Evolutionary conservation across 2,113 vertebrate species (phyloP).

Genomic region (Acanthisitta chloris): DNA sequence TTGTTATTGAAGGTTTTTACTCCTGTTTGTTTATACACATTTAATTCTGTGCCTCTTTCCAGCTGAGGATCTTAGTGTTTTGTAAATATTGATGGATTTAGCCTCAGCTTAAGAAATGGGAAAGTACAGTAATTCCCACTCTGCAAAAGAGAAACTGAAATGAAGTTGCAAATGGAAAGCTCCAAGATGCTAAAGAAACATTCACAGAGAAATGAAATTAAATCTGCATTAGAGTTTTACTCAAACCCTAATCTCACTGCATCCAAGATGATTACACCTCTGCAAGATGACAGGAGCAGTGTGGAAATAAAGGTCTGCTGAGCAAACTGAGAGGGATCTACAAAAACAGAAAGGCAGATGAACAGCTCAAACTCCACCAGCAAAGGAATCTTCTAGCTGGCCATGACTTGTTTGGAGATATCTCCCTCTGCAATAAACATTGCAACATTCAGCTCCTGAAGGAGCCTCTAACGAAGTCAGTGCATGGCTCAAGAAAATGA

Average conservation of each 20-base stretch:
- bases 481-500: background rate
- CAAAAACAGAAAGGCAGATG: background rate
- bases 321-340: background rate
- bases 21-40: background rate
- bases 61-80: background rate
- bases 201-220: background rate
- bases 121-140: constrained; percentile 3
- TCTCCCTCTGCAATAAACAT: background rate
- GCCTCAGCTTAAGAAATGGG: background rate
- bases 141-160: constrained; percentile 44
- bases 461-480: background rate
- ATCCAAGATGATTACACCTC: background rate
- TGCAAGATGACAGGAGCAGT: background rate
- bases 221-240: background rate
- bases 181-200: background rate
- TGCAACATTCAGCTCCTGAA: background rate
- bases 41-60: background rate
- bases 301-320: background rate
- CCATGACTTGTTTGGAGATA: background rate
- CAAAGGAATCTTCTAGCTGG: background rate
- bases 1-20: background rate
- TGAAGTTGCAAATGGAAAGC: background rate
- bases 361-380: constrained; percentile 10
- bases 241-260: background rate
- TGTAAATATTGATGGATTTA: constrained; percentile 6